These are phyloP conservation scores for Procavia capensis DNA, from an alignment of 2,113 vertebrate genomes.

Conservation along the genomic window DNA sequence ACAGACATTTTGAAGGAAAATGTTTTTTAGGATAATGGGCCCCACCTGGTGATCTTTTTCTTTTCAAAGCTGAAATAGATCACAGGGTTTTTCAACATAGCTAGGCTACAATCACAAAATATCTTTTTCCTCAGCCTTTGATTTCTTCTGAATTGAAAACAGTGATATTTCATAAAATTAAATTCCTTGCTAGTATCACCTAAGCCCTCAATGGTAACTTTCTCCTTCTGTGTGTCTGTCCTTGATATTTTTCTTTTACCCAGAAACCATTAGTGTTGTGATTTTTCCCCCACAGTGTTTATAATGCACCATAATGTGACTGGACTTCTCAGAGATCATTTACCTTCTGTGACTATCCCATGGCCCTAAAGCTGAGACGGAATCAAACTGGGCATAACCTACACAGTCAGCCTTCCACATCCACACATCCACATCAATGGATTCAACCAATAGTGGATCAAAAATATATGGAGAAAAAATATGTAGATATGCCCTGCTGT, in stretches of 20 bases:
- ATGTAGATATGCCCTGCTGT: too few relatives aligned
- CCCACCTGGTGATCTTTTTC: constrained; percentile 46
- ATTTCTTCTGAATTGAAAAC: constrained; percentile 28
- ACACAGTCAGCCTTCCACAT: not conserved
- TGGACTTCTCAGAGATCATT: not conserved
- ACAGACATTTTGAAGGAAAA: constrained; percentile 30
- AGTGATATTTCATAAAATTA: constrained; percentile 42
- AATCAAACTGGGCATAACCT: not conserved
- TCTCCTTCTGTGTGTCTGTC: not conserved
- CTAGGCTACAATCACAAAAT: constrained; percentile 2
- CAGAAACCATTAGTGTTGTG: not conserved
- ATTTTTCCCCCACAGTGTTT: not conserved
- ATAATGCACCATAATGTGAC: not conserved
- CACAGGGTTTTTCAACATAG: not conserved
- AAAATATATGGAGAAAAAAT: too few relatives aligned
- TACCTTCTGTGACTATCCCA: not conserved
- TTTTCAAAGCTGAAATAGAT: constrained; percentile 35
- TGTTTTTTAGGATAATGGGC: constrained; percentile 50
- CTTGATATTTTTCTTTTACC: constrained; percentile 12
- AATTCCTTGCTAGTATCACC: constrained; percentile 7
- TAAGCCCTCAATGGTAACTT: constrained; percentile 7
- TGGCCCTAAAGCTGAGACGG: not conserved
- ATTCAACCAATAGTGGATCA: too few relatives aligned
- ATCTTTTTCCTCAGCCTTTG: constrained; percentile 14
- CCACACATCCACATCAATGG: too few relatives aligned